Evolutionary conservation across 53 echinoderm and acorn worm genomes (phyloP), one percentile per base, ranked within the genome.

Genomic region (Paracentrotus lividus): DNA sequence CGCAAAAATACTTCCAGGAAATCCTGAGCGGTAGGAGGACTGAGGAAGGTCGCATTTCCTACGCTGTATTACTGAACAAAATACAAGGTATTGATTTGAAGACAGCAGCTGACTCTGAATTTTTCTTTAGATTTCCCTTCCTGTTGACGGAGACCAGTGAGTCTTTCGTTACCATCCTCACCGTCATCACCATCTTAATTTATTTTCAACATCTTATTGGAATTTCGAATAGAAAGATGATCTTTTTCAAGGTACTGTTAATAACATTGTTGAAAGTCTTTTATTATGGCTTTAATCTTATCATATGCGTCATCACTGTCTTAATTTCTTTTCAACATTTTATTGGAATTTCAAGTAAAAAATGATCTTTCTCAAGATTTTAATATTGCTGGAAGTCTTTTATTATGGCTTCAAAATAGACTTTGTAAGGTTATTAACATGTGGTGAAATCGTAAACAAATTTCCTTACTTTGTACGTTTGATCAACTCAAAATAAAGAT

Each of bases 51-150:
- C 85, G 43, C 24, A 27, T 85, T 85, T 85, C 85, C 85, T 44
- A 52, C 10, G 85, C 52, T 85, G 52, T 52, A 49, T 52, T 52
- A 49, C 85, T 49, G 85, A 85, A 85, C 29, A 85, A 85, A 85
- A 85, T 52, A 85, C 85, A 85, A 36, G 76, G 20, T 85, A 85
- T 85, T 85, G 85, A 85, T 85, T 76, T 14, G 85, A 49, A 49
- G 85, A n/a, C 85, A 23, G 85, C 85, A 85, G 85, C 85, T 85
- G 85, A 85, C 85, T 85, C 51, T 49, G 49, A 51, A 85, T 85
- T 85, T 85, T 85, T 13, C 85, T 85, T 85, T 38, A 47, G 40
- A 52, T 47, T 29, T 85, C 42, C 52, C 49, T 85, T 85, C 85
- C 85, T 85, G 49, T 52, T 85, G 49, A 26, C 52, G 29, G 52